These are phyloP conservation scores for Gila orcuttii DNA, from an alignment of 2,113 vertebrate species.

Conservation along the genomic window DNA sequence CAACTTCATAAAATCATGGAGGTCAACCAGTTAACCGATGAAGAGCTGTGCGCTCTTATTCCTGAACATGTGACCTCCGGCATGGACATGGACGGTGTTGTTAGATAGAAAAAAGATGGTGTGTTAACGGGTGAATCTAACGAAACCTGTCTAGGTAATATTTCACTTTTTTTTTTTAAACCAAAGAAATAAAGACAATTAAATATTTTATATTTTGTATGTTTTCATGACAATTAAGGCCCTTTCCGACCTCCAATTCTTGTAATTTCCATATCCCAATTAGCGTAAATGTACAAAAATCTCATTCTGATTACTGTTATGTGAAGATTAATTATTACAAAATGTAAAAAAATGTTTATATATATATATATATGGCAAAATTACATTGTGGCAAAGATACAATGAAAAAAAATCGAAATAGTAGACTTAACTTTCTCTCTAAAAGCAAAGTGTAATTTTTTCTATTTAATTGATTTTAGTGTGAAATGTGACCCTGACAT, in stretches of 20 bases:
- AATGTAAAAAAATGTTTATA: not conserved
- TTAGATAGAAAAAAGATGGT: not conserved
- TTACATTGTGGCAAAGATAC: not conserved
- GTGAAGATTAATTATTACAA: not conserved
- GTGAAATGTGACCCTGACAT: not conserved
- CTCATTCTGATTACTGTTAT: not conserved
- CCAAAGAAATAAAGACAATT: not conserved
- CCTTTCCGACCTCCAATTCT: not conserved
- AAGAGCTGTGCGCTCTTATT: slow-evolving; percentile 81
- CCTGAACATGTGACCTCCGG: slow-evolving; percentile 53
- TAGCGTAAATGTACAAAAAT: not conserved
- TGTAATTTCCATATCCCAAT: not conserved
- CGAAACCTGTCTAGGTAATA: not conserved
- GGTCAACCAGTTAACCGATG: slow-evolving; percentile 86
- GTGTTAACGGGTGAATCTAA: not conserved
- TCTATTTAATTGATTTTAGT: too few relatives aligned
- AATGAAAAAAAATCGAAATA: not conserved
- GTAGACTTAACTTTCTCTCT: not conserved
- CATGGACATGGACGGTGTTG: too few relatives aligned
- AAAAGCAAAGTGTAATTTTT: not conserved
- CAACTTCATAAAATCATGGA: slow-evolving; percentile 92
- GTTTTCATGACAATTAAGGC: not conserved
- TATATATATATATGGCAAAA: not conserved
- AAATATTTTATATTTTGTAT: not conserved
- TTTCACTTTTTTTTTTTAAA: not conserved